Evolutionary conservation across 2,113 vertebrate species (phyloP), one percentile per base, ranked within the genome.

Genomic region (Sula dactylatra): DNA sequence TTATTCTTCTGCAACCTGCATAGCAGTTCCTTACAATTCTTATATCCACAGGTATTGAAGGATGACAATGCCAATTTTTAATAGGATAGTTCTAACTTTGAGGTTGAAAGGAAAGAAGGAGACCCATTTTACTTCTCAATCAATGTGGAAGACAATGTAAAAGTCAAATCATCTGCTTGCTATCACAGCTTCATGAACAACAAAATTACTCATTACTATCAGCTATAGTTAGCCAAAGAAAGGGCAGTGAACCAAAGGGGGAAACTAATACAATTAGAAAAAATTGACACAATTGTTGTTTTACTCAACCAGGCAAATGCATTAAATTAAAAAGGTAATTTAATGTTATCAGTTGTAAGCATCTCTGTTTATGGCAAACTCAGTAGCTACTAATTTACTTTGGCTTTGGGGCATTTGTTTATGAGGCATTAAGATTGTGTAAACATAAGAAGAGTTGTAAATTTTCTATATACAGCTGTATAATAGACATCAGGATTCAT

Each of bases 241-340:
- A 88, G 38, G n/a, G 50, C 65, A 84, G 64, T 62, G 80, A 94
- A 86, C 42, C 59, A 86, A 52, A 82, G 3, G 16, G 1, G 5
- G 67, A 92, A 65, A 71, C n/a, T 64, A 91, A 86, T 55, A 67
- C 36, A 78, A 74, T 74, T 79, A 78, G 54, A 58, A 83, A 91
- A 88, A 58, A 88, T 4, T 66, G 65, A 85, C 22, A 79, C 21
- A 59, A 50, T 70, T 81, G 7, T 55, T 44, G 10, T 82, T 95
- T 81, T 91, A 82, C 38, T 84, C 50, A 91, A 78, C n/a, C 55
- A 87, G 61, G 69, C 7, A 81, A 96, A 95, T 89, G 18, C 31
- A 71, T 86, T 91, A 59, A 94, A 71, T 91, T 94, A 84, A 95
- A 92, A 49, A 83, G 61, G 79, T 92, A 89, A 93, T 95, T 93